phyloP scores from a whole-genome alignment of 2,888 invertebrate species.

The Zhengitettix transpicula region DNA sequence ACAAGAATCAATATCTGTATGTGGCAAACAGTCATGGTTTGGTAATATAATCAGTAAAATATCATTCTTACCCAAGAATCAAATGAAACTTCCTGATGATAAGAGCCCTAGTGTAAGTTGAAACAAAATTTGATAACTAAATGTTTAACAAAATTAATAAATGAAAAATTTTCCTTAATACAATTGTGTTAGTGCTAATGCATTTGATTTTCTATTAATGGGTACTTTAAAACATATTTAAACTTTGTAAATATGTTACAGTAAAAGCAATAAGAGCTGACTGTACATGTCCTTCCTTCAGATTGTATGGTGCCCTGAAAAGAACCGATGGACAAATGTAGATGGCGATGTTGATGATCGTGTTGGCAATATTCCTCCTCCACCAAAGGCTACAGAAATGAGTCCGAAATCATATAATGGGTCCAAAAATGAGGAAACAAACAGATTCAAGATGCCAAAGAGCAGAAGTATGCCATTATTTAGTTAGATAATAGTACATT shows the following conservation, averaged over 20 bases:
- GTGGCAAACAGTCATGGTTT: conserved; percentile 43
- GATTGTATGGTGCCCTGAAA: conserved; percentile 88
- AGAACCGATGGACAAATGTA: conserved; percentile 72
- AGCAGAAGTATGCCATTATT: conserved; percentile 44
- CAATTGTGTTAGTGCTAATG: too few species aligned
- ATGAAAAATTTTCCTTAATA: too few species aligned
- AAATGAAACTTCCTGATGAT: conserved; percentile 92
- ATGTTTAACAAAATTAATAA: neutral
- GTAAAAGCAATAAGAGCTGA: too few species aligned
- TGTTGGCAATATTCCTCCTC: conserved; percentile 38
- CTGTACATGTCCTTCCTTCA: conserved; percentile 21
- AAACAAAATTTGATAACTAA: neutral
- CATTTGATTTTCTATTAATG: too few species aligned
- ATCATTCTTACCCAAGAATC: conserved; percentile 70
- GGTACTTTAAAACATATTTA: too few species aligned
- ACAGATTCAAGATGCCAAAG: conserved; percentile 67
- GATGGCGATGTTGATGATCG: conserved; percentile 49
- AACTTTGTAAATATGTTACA: too few species aligned
- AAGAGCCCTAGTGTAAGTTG: conserved; percentile 46
- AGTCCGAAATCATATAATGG: neutral
- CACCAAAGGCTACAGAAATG: conserved; percentile 47
- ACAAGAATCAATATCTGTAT: too few species aligned
- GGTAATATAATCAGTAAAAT: conserved; percentile 75
- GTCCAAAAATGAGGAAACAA: conserved; percentile 19
- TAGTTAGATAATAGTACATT: neutral